Base-by-base conservation (phyloP, 2,797 vertebrate species). In the Spinus olivaceus region DNA sequence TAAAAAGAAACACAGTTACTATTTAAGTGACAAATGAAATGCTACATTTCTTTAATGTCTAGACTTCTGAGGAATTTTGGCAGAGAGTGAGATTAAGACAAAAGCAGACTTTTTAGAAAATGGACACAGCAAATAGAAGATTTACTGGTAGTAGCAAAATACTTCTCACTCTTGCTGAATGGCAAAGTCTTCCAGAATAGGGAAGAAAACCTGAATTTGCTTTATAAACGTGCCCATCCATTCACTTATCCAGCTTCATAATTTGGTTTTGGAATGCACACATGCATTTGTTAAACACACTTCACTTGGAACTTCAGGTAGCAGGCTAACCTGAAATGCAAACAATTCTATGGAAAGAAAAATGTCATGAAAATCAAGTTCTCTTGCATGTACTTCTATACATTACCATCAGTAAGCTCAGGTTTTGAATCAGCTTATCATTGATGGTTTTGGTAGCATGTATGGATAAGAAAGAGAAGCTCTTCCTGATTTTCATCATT, bases 321-420 rank as follows among this genome's bases (percentile, higher is more conserved):
- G 63, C 83, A 90, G 30, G 53, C 79, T 67, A 82, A 86, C 44
- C 73, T 83, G 70, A 93, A 94, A 95, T 61, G 25, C 35, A 32
- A 85, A 76, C 7, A 30, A 63, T 54, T 73, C 70, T 28, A 57
- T 8, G 22, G 18, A 37, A 65, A 91, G 41, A 94, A 76, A n/a
- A 39, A 53, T 22, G 10, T 35, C 7, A 88, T 94, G 95, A 97
- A 97, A 97, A 98, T 97, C 97, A 92, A 92, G 89, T 88, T 95
- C 95, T 95, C 92, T 95, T 93, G 66, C 83, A 86, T 27, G 64
- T 80, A 49, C 65, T 81, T 96, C 92, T 88, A 89, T 90, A 96
- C 92, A 96, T 96, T 93, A 94, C 85, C 95, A 96, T 94, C 94
- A 84, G 60, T 12, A 90, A 82, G 41, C 67, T 18, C 42, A 94